Base-by-base conservation (phyloP, 2,797 vertebrate genomes). In the Parambassis ranga region DNA sequence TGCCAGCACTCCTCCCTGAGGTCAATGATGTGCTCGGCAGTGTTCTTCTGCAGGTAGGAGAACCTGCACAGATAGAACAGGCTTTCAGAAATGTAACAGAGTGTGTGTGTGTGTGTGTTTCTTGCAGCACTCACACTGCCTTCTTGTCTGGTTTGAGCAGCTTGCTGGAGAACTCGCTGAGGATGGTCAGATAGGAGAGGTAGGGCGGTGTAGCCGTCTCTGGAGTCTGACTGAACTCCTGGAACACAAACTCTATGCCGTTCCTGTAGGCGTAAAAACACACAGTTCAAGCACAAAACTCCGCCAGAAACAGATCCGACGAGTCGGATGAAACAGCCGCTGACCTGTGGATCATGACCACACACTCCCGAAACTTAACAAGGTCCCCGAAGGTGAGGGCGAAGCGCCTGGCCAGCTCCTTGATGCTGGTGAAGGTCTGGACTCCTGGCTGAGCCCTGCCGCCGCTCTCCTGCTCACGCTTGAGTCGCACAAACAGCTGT, bases 301-400 rank as follows among this genome's bases (percentile, higher is more conserved):
- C 0, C 1, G 0, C 1, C 2, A 37, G 24, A 23, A 28, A 28
- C 3, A 24, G 36, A 5, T 0, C 7, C 6, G 11, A n/a, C n/a
- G n/a, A n/a, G n/a, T n/a, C n/a, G n/a, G n/a, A n/a, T n/a, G n/a
- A 37, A 26, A 14, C 13, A 3, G 2, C n/a, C 9, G 3, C 71
- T 23, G 88, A 97, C 96, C 95, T 96, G 94, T 97, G 95, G 71
- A 97, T 95, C 93, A 95, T 90, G 58, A 95, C 94, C 38, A 97
- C 67, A 16, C 93, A 93, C 65, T 98, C 95, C 2, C 95, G 94
- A 75, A 90, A 95, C 88, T 96, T 96, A 82, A 94, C 81, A 13
- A 91, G 92, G 84, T 98, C 95, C 84, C 94, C 94, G 60, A 96
- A 96, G 1, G 94, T 96, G 66, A 97, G 93, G 2, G 95, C 92